Evolutionary conservation across 2,888 invertebrate genomes (phyloP).

Genomic region (Julus scandinavius): DNA sequence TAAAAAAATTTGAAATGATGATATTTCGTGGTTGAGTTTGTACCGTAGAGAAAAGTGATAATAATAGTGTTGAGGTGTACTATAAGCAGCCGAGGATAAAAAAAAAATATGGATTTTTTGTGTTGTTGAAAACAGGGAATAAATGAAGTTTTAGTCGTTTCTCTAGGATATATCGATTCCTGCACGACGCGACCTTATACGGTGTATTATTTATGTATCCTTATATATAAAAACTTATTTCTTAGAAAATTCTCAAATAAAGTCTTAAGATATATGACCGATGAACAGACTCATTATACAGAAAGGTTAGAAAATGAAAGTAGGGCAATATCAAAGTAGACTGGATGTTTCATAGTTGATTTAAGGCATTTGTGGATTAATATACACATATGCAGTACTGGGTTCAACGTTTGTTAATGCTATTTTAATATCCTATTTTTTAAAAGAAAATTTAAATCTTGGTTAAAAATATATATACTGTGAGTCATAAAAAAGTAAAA

Average conservation of each 20-base stretch:
- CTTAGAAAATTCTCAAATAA: neutral
- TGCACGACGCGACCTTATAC: neutral
- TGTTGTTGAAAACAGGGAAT: constrained; percentile 31
- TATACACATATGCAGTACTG: no score
- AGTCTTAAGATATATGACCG: neutral
- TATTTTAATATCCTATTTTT: no score
- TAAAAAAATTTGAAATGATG: constrained; percentile 35
- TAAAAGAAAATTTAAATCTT: no score
- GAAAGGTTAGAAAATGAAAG: neutral
- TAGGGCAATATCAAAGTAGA: neutral
- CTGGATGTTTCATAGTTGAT: neutral
- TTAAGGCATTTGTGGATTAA: neutral
- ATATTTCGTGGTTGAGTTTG: constrained; percentile 28
- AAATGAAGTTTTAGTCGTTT: constrained; percentile 19
- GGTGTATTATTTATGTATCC: neutral
- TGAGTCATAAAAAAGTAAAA: no score
- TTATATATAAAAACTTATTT: neutral
- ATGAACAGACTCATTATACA: neutral
- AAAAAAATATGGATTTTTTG: constrained; percentile 46
- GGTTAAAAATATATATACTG: no score
- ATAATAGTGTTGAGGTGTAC: constrained; percentile 31
- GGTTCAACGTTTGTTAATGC: no score
- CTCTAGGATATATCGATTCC: constrained; percentile 16
- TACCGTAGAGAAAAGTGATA: constrained; percentile 40
- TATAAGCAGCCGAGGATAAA: constrained; percentile 12